phyloP scores from a whole-genome alignment of 2,888 invertebrate species.

The Caenorhabditis sp. region DNA sequence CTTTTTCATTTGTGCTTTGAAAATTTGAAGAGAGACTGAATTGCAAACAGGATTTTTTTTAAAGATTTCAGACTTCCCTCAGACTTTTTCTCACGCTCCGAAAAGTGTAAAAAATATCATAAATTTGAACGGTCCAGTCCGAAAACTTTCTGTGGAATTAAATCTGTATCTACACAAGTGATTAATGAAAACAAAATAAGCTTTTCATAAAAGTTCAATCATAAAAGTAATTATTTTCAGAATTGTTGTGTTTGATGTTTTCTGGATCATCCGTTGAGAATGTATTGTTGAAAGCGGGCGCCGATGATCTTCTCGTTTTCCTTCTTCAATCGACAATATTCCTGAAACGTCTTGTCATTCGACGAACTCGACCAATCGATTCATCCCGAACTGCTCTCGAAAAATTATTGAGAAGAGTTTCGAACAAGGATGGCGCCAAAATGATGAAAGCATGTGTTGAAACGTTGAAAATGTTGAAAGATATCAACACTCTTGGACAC shows the following conservation, averaged over 20 bases:
- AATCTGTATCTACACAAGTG: too few species aligned
- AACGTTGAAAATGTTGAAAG: slow-evolving; percentile 29
- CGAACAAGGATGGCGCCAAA: slow-evolving; percentile 32
- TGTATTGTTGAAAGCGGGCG: slow-evolving; percentile 45
- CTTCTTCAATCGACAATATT: slow-evolving; percentile 51
- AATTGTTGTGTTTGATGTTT: slow-evolving; percentile 33
- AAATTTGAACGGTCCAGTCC: too few species aligned
- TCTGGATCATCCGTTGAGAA: slow-evolving; percentile 42
- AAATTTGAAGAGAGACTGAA: too few species aligned
- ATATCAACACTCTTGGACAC: slow-evolving; percentile 32
- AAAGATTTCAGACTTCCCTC: too few species aligned
- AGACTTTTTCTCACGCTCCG: too few species aligned
- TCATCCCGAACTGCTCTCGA: slow-evolving; percentile 40
- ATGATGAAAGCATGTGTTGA: slow-evolving; percentile 40
- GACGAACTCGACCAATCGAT: slow-evolving; percentile 38
- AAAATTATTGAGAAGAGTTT: slow-evolving; percentile 34
- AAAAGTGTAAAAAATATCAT: too few species aligned
- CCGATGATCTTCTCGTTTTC: slow-evolving; percentile 42
- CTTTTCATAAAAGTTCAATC: not conserved
- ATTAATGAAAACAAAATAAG: not conserved
- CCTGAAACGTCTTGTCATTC: slow-evolving; percentile 33
- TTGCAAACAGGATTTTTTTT: too few species aligned
- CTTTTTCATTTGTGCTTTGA: not conserved
- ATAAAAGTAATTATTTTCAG: slow-evolving; percentile 5
- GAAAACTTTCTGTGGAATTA: not conserved